Evolutionary conservation across 2,113 vertebrate genomes (phyloP), one percentile per base, ranked within the genome.

Genomic region (Pedionomus torquatus): DNA sequence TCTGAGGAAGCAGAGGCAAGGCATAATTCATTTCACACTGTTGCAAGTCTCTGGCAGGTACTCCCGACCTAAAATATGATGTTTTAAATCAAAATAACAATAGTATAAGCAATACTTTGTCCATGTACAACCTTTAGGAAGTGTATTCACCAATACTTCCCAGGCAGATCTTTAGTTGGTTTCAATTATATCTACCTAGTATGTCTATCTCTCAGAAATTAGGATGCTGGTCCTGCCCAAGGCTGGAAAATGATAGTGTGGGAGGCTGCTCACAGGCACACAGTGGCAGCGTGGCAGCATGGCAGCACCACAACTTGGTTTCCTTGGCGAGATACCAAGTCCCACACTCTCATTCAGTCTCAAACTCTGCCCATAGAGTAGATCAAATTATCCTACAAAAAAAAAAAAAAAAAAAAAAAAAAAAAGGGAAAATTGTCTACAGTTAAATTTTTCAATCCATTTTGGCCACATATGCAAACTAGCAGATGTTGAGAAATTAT

Each of bases 381-480:
- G 44, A 60, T 4, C 4, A 30, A 28, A 28, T 28, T 52, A 52
- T 28, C 26, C 51, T 52, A 52, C 51, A 10, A 52, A 52, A 52
- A 6, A 44, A 49, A 86, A 48, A 65, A 72, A 72, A 17, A 48
- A 7, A 18, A 74, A 75, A 21, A 11, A 57, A 48, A 18, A 69
- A 25, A 9, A 17, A 60, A 30, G n/a, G n/a, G n/a, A n/a, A n/a
- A n/a, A n/a, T n/a, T 13, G 33, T 12, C 13, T n/a, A 31, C 17
- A 9, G 31, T 65, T 76, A n/a, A 52, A 46, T 12, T 74, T 43
- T 18, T 88, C 19, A 5, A 13, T 24, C n/a, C 19, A 10, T 35
- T 37, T 5, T 39, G 63, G 28, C 23, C 43, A 66, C 20, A 35
- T 3, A 33, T 0, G 0, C 15, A 80, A 54, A 55, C 5, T 1